A percentile compares a stretch with the other conserved stretches of the same genome.
These are phyloP conservation scores for Dromococcyx pavoninus DNA, from an alignment of 2,797 vertebrate species.

Conservation along the genomic window DNA sequence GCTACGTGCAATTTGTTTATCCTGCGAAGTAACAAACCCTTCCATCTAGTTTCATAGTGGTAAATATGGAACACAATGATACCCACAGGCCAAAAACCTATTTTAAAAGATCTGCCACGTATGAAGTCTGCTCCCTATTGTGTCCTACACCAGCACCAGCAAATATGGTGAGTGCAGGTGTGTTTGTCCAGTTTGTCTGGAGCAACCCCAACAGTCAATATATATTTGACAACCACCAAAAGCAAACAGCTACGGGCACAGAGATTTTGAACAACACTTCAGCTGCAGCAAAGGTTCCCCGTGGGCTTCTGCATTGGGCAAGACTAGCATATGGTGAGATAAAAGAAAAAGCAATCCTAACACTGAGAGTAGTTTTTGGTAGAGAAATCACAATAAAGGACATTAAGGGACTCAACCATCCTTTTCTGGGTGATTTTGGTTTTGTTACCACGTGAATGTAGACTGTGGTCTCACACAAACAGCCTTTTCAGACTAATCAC, in stretches of 20 bases:
- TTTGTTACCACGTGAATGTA: fast-evolving
- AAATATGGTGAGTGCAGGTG: fast-evolving
- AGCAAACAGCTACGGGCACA: not conserved
- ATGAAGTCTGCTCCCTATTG: not conserved
- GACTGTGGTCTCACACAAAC: fast-evolving
- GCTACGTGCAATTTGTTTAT: not conserved
- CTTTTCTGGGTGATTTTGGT: not conserved
- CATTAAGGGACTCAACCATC: not conserved
- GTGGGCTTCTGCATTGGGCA: not conserved
- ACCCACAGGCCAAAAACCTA: not conserved
- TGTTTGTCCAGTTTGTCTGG: not conserved
- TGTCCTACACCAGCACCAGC: not conserved
- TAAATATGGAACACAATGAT: not conserved
- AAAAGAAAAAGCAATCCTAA: not conserved
- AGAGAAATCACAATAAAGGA: not conserved
- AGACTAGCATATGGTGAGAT: not conserved
- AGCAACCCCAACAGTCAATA: not conserved
- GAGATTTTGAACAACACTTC: not conserved
- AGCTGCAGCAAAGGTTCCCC: not conserved
- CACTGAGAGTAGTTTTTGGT: not conserved
- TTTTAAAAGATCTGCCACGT: not conserved
- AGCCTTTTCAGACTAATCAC: not conserved
- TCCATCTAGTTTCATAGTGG: not conserved
- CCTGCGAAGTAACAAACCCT: not conserved
- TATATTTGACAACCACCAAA: not conserved